Conservation (phyloP, 1,140 invertebrate genomes). For the Habropoda laboriosa region DNA sequence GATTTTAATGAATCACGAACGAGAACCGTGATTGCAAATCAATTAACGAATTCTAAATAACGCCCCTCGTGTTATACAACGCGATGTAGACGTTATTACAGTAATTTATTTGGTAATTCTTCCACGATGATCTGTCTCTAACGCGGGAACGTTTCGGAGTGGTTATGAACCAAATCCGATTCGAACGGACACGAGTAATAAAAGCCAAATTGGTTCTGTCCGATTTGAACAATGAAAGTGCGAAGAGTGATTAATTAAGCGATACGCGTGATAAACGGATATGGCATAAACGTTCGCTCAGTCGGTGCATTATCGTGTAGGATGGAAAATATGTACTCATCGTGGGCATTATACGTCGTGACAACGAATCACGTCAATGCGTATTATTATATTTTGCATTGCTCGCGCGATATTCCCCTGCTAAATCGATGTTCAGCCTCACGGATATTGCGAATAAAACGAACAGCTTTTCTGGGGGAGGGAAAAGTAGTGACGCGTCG, state of each 20-base stretch:
- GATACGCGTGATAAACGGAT: constrained; percentile 47
- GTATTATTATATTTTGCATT: constrained; percentile 29
- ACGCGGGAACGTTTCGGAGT: neutral
- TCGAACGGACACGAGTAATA: constrained; percentile 25
- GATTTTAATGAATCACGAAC: neutral
- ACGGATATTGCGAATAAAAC: neutral
- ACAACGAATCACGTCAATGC: constrained; percentile 28
- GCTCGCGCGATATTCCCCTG: too few relatives aligned
- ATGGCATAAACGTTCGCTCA: constrained; percentile 26
- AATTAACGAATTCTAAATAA: constrained; percentile 1
- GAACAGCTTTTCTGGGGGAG: too few relatives aligned
- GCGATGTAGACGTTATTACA: neutral
- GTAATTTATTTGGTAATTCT: constrained; percentile 8
- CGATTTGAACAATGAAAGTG: constrained; percentile 48
- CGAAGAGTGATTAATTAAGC: constrained; percentile 50
- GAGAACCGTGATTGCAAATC: neutral
- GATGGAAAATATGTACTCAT: constrained; percentile 40
- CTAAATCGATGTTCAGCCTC: neutral
- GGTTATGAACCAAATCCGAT: constrained; percentile 9
- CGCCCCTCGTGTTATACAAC: neutral
- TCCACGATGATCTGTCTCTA: neutral
- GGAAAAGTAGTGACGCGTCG: too few relatives aligned
- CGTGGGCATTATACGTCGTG: constrained; percentile 15
- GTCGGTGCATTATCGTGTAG: constrained; percentile 23
- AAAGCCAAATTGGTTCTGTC: constrained; percentile 49